These are phyloP conservation scores for Napeogenes inachia DNA, from an alignment of 2,888 invertebrate genomes.

Conservation along the genomic window DNA sequence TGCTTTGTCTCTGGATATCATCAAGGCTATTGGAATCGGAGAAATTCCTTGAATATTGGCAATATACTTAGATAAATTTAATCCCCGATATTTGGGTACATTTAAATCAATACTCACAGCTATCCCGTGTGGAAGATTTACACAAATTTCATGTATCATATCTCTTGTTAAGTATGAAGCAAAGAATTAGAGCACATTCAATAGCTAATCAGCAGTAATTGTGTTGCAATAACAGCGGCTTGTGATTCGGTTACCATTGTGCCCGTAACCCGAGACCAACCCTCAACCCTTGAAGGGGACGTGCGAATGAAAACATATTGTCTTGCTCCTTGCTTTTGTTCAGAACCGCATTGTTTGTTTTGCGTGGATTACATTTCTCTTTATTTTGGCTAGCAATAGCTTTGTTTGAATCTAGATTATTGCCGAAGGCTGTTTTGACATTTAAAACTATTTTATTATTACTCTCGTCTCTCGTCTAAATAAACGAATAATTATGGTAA, in stretches of 20 bases:
- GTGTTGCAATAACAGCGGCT: slow-evolving; percentile 38
- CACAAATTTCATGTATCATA: background rate
- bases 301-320: slow-evolving; percentile 47
- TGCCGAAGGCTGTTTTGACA: background rate
- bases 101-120: background rate
- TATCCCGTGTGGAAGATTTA: background rate
- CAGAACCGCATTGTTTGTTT: slow-evolving; percentile 28
- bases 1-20: slow-evolving; percentile 13
- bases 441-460: too few species aligned
- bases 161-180: background rate
- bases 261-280: slow-evolving; percentile 33
- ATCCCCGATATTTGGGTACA: background rate
- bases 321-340: slow-evolving; percentile 27
- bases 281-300: slow-evolving; percentile 37
- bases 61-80: background rate
- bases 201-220: slow-evolving; percentile 43
- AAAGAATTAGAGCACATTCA: slow-evolving; percentile 35
- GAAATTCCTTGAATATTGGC: background rate
- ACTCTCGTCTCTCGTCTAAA: too few species aligned
- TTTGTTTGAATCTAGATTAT: slow-evolving; percentile 1
- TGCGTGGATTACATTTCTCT: slow-evolving; percentile 27
- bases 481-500: too few species aligned
- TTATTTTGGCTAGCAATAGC: slow-evolving; percentile 18
- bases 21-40: too few species aligned
- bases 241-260: slow-evolving; percentile 35